phyloP scores from a whole-genome alignment of 35 echinoderm and acorn worm species.

The Nesometra sesokonis region DNA sequence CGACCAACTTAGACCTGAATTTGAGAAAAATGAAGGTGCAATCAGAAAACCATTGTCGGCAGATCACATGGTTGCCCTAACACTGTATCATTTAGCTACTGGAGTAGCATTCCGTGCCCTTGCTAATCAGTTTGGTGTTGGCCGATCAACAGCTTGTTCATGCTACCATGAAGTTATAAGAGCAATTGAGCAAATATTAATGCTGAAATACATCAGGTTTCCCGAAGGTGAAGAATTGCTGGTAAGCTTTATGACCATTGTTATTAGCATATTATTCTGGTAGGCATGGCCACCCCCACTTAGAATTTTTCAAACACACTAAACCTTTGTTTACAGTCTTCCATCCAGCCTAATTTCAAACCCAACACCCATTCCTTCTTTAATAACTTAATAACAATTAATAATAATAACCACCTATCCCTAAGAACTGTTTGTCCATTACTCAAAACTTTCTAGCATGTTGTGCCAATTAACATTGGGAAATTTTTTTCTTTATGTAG shows the following conservation, averaged over 20 bases:
- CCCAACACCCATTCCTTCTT: too few species aligned
- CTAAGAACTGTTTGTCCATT: too few species aligned
- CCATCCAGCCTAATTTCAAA: too few species aligned
- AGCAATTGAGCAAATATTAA: neutral
- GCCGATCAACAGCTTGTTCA: neutral
- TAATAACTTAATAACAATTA: too few species aligned
- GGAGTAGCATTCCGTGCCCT: neutral
- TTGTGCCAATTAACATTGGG: too few species aligned
- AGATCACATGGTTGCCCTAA: neutral
- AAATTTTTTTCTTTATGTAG: too few species aligned
- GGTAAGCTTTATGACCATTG: neutral
- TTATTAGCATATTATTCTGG: neutral
- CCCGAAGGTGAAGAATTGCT: neutral
- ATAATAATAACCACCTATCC: too few species aligned
- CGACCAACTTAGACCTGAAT: neutral
- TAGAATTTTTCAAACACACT: too few species aligned
- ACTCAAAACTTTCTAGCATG: too few species aligned
- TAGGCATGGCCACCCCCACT: too few species aligned
- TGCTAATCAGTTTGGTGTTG: neutral
- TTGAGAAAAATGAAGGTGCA: neutral
- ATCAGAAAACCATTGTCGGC: neutral
- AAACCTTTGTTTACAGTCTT: too few species aligned
- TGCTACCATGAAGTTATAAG: neutral
- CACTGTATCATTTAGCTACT: neutral
- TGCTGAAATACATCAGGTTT: neutral